Base-by-base conservation (phyloP, 92 coral and sea anemone species). In the Phymanthus crucifer region DNA sequence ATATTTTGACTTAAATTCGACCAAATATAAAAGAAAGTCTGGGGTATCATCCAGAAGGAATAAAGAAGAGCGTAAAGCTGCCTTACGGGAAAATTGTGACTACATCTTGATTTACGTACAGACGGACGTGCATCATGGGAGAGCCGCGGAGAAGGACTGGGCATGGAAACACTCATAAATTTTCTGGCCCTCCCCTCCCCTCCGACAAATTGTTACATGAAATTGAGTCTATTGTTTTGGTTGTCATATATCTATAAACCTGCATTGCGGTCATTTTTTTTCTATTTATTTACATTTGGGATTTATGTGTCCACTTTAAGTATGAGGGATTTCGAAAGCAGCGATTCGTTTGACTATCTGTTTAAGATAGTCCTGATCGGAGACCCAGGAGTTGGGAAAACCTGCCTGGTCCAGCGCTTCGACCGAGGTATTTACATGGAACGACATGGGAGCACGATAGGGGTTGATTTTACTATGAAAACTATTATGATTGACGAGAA, bases 381-480 rank as follows among this genome's bases (percentile, higher is more conserved):
- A 27, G 94, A 95, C 65, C 91, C 94, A 45, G 98, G 97, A 5
- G 98, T 93, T 1, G 98, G 98, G 1, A 95, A 95, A 40, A 95
- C 98, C 9, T 90, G 97, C 72, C 82, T 95, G 54, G 94, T 95
- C 18, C 92, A 86, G 61, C 89, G 98, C 3, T 95, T 90, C 81
- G 83, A 84, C 35, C 83, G 88, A 36, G 97, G 98, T 31, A 93
- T 90, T 4, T 95, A 90, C 66, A 83, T 87, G 7, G 97, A 95
- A 47, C 89, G 97, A 9, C 92, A 92, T 33, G 94, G 93, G 23
- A 90, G 94, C 69, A 93, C 98, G 0, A 89, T 95, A 68, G 98
- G 98, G 0, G 94, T 95, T 10, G 94, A 93, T 80, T 90, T 88
- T 69, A 91, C 94, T 8, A 90, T 91, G 91, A 90, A 90, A 90